Base-by-base conservation (phyloP, 2,888 invertebrate species). In the Cryptocephalus moraei region DNA sequence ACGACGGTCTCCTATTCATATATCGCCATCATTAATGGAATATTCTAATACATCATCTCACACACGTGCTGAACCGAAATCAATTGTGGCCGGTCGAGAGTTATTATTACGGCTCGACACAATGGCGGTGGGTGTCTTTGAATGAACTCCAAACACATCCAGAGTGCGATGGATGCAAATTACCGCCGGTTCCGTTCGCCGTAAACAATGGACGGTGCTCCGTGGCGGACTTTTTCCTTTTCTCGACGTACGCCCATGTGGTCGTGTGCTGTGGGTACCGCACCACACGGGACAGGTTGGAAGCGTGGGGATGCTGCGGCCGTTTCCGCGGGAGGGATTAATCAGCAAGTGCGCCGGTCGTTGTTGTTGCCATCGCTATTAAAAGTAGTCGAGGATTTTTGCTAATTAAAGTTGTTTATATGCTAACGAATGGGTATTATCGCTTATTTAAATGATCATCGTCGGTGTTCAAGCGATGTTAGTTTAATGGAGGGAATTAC, bases 141-240 rank as follows among this genome's bases (percentile, higher is more conserved):
- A 63, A 62, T 63, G 62, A 59, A 63, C 62, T 63, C 64, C 62
- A 63, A n/a, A 61, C 62, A 62, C 62, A 60, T 52, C 59, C 6
- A 36, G 54, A 58, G 56, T 59, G 57, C 59, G 56, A 41, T 55
- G 43, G 49, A 56, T 56, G 56, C 56, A 56, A 56, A 56, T 56
- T 56, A 56, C 51, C 52, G 52, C 56, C 50, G 52, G 54, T 56
- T 51, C 56, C 53, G 53, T 48, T 47, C 50, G 36, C 31, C 33
- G 46, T 55, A 52, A 54, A 56, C 56, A 56, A 56, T 56, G 56
- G 50, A 52, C 52, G 52, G 36, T 36, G 36, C 6, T 36, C 36
- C 6, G 12, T 36, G 36, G 12, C 6, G 36, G 36, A 36, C 11
- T 36, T 36, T 12, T 36, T 36, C 2, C 6, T 36, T 11, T 36